Percentiles rank a stretch among this genome's conserved stretches.
These are phyloP conservation scores for Bombus waltoni DNA, from an alignment of 1,140 invertebrate species.

Conservation along the genomic window DNA sequence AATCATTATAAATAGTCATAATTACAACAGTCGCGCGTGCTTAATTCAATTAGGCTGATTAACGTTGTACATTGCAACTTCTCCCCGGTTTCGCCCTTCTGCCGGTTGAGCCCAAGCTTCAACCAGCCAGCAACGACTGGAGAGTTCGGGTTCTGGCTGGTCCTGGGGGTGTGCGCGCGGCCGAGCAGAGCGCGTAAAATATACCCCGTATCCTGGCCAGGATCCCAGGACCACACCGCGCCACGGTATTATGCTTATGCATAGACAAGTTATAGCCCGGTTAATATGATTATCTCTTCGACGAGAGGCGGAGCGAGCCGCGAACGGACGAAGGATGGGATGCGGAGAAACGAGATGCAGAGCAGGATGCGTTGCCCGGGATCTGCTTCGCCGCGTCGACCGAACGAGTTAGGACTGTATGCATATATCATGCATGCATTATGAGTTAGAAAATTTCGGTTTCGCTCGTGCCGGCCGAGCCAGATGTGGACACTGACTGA, in stretches of 20 bases:
- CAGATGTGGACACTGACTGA: not conserved
- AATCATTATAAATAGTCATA: conserved; percentile 84
- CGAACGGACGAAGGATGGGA: conserved; percentile 37
- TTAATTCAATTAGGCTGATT: conserved; percentile 83
- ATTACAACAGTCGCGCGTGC: conserved; percentile 82
- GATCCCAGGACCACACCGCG: conserved; percentile 73
- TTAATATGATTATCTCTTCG: conserved; percentile 82
- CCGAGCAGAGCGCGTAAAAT: conserved; percentile 75
- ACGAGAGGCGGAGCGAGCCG: conserved; percentile 63
- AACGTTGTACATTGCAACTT: conserved; percentile 80
- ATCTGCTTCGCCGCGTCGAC: conserved; percentile 32
- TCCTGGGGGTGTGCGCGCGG: conserved; percentile 53
- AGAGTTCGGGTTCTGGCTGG: conserved; percentile 50
- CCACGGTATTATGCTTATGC: conserved; percentile 79
- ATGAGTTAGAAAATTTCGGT: conserved; percentile 13
- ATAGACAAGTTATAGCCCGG: conserved; percentile 81
- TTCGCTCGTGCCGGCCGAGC: no score
- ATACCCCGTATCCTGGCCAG: conserved; percentile 79
- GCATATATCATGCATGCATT: conserved; percentile 31
- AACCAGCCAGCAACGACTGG: conserved; percentile 51
- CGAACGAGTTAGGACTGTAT: conserved; percentile 24
- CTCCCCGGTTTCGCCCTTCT: conserved; percentile 58
- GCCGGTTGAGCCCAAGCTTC: conserved; percentile 22
- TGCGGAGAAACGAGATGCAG: conserved; percentile 44
- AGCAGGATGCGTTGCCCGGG: conserved; percentile 26